Percentiles rank a stretch among this genome's conserved stretches.
Evolutionary conservation across 2,888 invertebrate genomes (phyloP).

Genomic region (Cylindroiulus punctatus): DNA sequence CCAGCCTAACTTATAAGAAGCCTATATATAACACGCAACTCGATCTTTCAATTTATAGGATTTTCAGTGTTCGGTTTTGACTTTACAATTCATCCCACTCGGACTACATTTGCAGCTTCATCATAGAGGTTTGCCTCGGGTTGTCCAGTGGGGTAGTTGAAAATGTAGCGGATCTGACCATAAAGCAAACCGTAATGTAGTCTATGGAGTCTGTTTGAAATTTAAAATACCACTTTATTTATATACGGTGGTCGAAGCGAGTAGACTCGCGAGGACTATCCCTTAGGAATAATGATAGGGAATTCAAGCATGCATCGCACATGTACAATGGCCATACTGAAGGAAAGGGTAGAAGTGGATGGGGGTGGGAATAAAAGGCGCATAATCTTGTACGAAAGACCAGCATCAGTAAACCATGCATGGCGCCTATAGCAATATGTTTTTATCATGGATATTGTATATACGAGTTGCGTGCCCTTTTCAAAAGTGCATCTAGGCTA

Average conservation of each 20-base stretch:
- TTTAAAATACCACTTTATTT: conserved; percentile 56
- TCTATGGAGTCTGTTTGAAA: conserved; percentile 56
- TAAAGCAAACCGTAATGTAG: conserved; percentile 55
- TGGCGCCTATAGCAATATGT: neutral
- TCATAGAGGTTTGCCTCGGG: neutral
- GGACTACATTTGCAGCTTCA: conserved; percentile 47
- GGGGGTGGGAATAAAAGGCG: conserved; percentile 4
- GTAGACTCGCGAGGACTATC: conserved; percentile 23
- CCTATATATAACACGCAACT: conserved; percentile 4
- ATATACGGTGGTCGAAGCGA: conserved; percentile 54
- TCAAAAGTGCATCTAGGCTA: conserved; percentile 23
- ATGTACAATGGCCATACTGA: neutral
- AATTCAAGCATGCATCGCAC: conserved; percentile 51
- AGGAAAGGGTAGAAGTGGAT: neutral
- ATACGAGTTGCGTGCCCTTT: neutral
- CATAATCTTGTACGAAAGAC: conserved; percentile 10
- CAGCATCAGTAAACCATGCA: neutral
- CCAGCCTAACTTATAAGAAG: neutral
- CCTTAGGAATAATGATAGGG: conserved; percentile 48
- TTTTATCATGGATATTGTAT: neutral
- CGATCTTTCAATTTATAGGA: conserved; percentile 55
- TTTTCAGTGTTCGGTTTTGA: conserved; percentile 55
- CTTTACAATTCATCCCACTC: conserved; percentile 55
- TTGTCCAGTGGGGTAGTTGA: conserved; percentile 47
- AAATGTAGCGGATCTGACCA: conserved; percentile 51